Base-by-base conservation (phyloP, 2,888 invertebrate genomes). In the Gymnosoma rotundatum region DNA sequence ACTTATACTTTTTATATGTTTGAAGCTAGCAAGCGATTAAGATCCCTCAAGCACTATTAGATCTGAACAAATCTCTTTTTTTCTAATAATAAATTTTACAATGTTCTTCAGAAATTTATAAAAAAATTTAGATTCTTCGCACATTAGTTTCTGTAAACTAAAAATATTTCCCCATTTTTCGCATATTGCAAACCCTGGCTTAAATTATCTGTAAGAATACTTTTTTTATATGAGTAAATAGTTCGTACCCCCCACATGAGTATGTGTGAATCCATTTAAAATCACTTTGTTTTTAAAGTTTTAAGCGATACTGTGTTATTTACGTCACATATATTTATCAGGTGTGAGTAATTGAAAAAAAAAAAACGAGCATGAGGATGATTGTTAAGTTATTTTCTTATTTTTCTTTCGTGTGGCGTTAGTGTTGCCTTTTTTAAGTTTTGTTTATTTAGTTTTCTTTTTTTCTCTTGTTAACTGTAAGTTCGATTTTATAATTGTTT, bases 261-360 rank as follows among this genome's bases (percentile, higher is more conserved):
- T 86, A 80, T 86, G 87, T 86, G 81, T 85, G 84, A 86, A 87
- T 86, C 86, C 82, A 88, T 87, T 87, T 84, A 86, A 87, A 88
- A 88, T 87, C 85, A 86, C 86, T 83, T 83, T 75, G 78, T 75
- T 32, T 83, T 45, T 25, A 1, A 66, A 21, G 52, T 25, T 69
- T 69, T 54, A 69, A 78, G 18, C n/a, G 72, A 58, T 73, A 52
- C 50, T 36, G 18, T 25, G 36, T 73, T 50, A 54, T 63, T 75
- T 56, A 64, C 20, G 45, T 10, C 3, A 32, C 18, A 14, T 21
- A 18, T 16, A 3, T 0, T 7, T n/a, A 58, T 14, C 10, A 16
- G 50, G 74, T 45, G 21, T 21, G 54, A 63, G 67, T 78, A 73
- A 50, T 20, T 48, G 45, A 48, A 14, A 48, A n/a, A 42, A n/a